A percentile compares a stretch with the other conserved stretches of the same genome.
phyloP scores from a whole-genome alignment of 2,797 vertebrate species.

The Dryobates pubescens region DNA sequence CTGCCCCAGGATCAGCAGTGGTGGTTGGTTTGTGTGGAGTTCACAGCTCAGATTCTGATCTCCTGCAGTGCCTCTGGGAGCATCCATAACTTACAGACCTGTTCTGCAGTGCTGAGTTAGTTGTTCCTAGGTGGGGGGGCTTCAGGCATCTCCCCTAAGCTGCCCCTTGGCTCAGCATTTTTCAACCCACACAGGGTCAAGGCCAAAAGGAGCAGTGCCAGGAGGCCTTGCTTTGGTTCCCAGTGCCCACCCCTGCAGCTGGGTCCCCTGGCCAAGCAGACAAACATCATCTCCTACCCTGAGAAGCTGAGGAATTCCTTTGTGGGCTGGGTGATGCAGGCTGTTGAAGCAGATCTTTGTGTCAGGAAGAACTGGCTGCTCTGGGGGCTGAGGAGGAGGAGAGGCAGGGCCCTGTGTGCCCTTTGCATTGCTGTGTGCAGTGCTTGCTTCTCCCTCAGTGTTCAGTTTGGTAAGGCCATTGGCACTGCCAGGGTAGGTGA shows the following conservation, averaged over 20 bases:
- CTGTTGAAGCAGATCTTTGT: background rate
- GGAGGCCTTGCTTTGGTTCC: background rate
- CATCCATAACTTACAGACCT: background rate
- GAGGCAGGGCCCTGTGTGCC: background rate
- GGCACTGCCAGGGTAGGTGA: background rate
- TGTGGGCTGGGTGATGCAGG: background rate
- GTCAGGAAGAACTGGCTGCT: background rate
- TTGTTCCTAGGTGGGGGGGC: background rate
- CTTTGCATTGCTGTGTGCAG: background rate
- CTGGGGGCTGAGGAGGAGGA: background rate
- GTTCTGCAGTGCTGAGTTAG: background rate
- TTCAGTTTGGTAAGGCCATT: no score
- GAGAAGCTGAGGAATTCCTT: background rate
- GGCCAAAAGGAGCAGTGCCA: accelerated
- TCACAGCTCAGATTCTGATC: background rate
- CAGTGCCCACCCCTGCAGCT: background rate
- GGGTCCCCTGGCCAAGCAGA: background rate
- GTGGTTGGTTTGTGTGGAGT: background rate
- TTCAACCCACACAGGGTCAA: accelerated
- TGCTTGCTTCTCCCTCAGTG: no score
- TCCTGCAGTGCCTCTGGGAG: background rate
- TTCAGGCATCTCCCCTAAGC: accelerated
- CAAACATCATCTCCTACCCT: background rate
- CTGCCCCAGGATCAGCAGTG: accelerated
- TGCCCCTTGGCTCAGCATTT: background rate